These are phyloP conservation scores for Leucozona laternaria DNA, from an alignment of 2,888 invertebrate species.

Conservation along the genomic window DNA sequence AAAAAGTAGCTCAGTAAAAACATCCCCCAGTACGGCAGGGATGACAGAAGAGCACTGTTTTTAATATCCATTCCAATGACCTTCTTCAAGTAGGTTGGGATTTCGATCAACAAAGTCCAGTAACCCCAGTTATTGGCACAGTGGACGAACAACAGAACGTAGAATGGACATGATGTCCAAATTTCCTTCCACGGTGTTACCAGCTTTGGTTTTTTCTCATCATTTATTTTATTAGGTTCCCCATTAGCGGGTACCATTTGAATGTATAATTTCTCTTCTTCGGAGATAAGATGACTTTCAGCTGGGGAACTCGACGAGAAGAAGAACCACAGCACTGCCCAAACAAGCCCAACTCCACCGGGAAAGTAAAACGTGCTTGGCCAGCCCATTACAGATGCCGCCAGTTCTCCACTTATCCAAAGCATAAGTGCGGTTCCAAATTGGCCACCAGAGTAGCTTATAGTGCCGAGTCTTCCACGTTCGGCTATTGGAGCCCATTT, in stretches of 20 bases:
- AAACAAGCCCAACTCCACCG: constrained; percentile 87
- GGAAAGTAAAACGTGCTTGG: constrained; percentile 91
- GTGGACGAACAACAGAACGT: constrained; percentile 89
- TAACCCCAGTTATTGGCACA: constrained; percentile 91
- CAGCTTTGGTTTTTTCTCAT: constrained; percentile 77
- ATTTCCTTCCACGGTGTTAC: constrained; percentile 90
- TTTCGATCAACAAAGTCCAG: constrained; percentile 92
- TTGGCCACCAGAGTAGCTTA: constrained; percentile 86
- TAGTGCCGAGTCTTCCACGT: constrained; percentile 85
- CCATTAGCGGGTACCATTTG: constrained; percentile 81
- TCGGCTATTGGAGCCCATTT: constrained; percentile 88
- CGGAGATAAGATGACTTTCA: constrained; percentile 86
- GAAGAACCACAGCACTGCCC: constrained; percentile 86
- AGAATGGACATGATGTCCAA: constrained; percentile 90
- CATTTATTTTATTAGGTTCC: constrained; percentile 67
- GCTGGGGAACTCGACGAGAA: constrained; percentile 88
- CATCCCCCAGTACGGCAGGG: constrained; percentile 90
- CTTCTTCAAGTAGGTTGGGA: constrained; percentile 91
- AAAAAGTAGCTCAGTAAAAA: constrained; percentile 89
- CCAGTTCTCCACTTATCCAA: constrained; percentile 88
- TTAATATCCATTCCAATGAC: constrained; percentile 89
- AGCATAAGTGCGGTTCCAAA: constrained; percentile 88
- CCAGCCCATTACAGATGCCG: constrained; percentile 89
- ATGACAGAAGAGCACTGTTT: constrained; percentile 88
- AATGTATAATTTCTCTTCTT: constrained; percentile 88